These are phyloP conservation scores for Icerya purchasi DNA, from an alignment of 2,888 invertebrate genomes.

Conservation along the genomic window DNA sequence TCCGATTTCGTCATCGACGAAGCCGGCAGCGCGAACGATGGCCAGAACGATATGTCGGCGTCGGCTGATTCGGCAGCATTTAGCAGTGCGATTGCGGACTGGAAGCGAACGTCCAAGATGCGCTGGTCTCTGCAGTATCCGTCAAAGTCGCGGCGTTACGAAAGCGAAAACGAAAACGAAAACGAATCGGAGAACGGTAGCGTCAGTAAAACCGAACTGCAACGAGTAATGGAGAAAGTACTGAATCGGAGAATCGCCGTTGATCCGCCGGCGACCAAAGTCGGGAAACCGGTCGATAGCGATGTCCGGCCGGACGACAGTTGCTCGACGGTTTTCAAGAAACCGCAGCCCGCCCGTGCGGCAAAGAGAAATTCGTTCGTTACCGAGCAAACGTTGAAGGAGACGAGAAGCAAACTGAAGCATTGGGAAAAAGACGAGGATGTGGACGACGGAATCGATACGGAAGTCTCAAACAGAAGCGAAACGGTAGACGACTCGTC, in stretches of 20 bases:
- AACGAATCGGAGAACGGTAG: neutral
- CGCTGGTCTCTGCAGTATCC: slow-evolving; percentile 45
- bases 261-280: neutral
- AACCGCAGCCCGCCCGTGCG: slow-evolving; percentile 6
- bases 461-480: slow-evolving; percentile 29
- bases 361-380: slow-evolving; percentile 29
- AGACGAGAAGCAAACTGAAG: slow-evolving; percentile 34
- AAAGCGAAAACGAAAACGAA: slow-evolving; percentile 5
- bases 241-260: slow-evolving; percentile 6
- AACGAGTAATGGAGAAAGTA: slow-evolving; percentile 16
- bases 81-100: too few species aligned
- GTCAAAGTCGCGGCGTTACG: slow-evolving; percentile 22
- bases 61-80: slow-evolving; percentile 9
- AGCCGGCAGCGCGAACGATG: slow-evolving; percentile 9
- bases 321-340: slow-evolving; percentile 10
- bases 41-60: slow-evolving; percentile 20
- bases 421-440: slow-evolving; percentile 25
- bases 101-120: slow-evolving; percentile 40
- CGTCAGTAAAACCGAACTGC: slow-evolving; percentile 12
- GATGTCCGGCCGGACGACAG: slow-evolving; percentile 18
- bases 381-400: slow-evolving; percentile 36
- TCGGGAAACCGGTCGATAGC: neutral
- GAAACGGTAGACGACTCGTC: slow-evolving; percentile 22
- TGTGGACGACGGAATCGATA: neutral
- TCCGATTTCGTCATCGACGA: neutral